Base-by-base conservation (phyloP, 1,140 invertebrate genomes). In the Catajapyx aquilonaris region DNA sequence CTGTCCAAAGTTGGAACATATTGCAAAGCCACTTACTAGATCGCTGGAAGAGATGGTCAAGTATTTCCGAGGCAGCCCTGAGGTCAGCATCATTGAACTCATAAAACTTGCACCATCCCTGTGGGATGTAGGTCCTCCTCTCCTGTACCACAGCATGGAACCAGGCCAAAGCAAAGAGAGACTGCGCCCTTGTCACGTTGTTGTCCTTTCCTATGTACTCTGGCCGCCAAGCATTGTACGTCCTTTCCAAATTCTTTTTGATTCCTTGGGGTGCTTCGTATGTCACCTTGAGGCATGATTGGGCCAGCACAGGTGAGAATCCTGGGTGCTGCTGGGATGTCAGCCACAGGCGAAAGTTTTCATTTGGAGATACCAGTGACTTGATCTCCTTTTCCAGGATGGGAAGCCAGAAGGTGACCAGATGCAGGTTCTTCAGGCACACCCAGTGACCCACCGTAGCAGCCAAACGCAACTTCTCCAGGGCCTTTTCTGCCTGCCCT, bases 131-230 rank as follows among this genome's bases (percentile, higher is more conserved):
- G 42, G 70, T 77, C 41, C 87, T 60, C 34, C 88, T 63, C 57
- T 94, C 87, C 52, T 91, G 84, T 15, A 91, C 54, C 4, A 90
- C 63, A 0, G 86, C 81, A 53, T 91, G 84, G 38, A 87, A 65
- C 71, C 78, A 85, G 5, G 77, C 68, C 7, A 87, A 50, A 2
- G 72, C 61, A 51, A 87, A 76, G 25, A 73, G 59, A 16, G 72
- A 60, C 46, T 64, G 64, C 4, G 57, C 50, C 34, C 66, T 52
- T 30, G 56, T 55, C 56, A 70, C 49, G 48, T 54, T 18, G 20
- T 22, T 38, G 21, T 15, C 22, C n/a, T 16, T 30, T 32, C 34
- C 38, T 20, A 68, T 46, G 46, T 59, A 64, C 34, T 65, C 61
- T 37, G 57, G 57, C 10, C 49, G 54, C 69, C 69, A 74, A 1